Base-by-base conservation (phyloP, 2,888 invertebrate genomes). In the Lithophane socia region DNA sequence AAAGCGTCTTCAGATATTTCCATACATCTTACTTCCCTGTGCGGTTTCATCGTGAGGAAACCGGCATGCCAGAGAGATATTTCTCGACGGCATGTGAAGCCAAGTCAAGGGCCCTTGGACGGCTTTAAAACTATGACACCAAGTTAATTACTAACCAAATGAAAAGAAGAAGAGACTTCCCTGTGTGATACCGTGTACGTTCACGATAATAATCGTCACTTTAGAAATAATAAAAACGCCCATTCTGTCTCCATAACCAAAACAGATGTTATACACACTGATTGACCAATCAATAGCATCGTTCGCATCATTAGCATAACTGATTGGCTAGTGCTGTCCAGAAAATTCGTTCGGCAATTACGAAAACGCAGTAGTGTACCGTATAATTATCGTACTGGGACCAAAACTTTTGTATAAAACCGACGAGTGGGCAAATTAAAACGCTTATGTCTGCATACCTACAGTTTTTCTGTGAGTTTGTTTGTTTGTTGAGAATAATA, bases 291-390 rank as follows among this genome's bases (percentile, higher is more conserved):
- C 92, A 91, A 92, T 92, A 91, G 86, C 90, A 90, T 90, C 90
- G 91, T 63, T 86, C 79, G 79, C 84, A 79, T 86, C 92, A 95
- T 95, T 95, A 94, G 92, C 96, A 96, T 96, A 95, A 92, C 93
- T 95, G 95, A 96, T 95, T 95, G 95, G 79, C 69, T 68, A 77
- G 86, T 58, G 37, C 66, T 73, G 68, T 81, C 64, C 80, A 80
- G 87, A 87, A 87, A 86, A 87, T 87, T 80, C 72, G 84, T 65
- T 42, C 12, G 61, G 77, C 75, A 91, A 91, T 90, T 87, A 89
- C 85, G 89, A 78, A 73, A 73, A 72, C 58, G 72, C 64, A 61
- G 65, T 74, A 60, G 61, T 24, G 44, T n/a, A 74, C 70, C 74
- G 73, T 86, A 66, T 82, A 82, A 88, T 88, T 85, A 84, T 92